Conservation (phyloP, 2,113 vertebrate species). For the Gymnocephalus cernua region DNA sequence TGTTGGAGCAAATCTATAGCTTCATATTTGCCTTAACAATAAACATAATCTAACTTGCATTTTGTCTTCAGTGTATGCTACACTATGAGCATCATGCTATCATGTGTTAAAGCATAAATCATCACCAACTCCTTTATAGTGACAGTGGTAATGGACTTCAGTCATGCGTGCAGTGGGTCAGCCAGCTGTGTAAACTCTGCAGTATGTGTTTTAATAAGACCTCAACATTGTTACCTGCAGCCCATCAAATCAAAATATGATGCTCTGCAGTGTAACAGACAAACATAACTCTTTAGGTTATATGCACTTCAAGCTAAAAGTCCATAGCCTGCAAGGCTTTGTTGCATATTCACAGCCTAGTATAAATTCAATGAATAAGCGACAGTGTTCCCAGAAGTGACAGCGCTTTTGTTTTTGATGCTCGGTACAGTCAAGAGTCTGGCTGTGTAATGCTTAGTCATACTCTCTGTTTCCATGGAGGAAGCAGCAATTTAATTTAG, state of each 20-base stretch:
- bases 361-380: background rate
- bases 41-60: background rate
- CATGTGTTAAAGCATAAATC: background rate
- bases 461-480: constrained; percentile 30
- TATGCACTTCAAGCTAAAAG: background rate
- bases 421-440: constrained; percentile 24
- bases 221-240: constrained; percentile 1
- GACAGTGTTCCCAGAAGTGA: background rate
- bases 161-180: constrained; percentile 1
- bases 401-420: constrained; percentile 25
- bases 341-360: background rate
- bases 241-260: background rate
- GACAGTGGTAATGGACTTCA: background rate
- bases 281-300: background rate
- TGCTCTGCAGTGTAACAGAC: background rate
- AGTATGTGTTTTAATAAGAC: background rate
- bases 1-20: background rate
- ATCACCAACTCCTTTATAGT: background rate
- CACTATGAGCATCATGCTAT: background rate
- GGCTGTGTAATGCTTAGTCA: constrained; percentile 52
- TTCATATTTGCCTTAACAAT: background rate
- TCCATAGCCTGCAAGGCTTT: background rate
- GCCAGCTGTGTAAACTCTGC: constrained; percentile 51
- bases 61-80: background rate
- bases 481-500: constrained; percentile 32